A percentile compares a stretch with the other conserved stretches of the same genome.
phyloP scores from a whole-genome alignment of 2,113 vertebrate species.

The Dendropsophus ebraccatus region DNA sequence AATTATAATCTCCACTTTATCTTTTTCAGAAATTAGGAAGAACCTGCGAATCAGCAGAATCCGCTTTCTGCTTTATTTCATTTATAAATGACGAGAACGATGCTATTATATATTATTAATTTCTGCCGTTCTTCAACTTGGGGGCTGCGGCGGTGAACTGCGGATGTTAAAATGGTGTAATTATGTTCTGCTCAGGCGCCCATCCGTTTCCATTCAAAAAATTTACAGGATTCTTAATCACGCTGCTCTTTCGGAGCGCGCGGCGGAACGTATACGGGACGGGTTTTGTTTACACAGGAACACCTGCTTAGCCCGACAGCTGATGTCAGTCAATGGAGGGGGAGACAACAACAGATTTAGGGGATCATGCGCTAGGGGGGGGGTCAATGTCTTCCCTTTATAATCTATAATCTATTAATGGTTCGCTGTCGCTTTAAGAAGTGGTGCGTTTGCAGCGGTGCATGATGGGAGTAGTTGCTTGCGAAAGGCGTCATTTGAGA shows the following conservation, averaged over 20 bases:
- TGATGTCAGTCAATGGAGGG: constrained; percentile 97
- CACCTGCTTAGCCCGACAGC: constrained; percentile 99
- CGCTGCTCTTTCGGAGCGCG: constrained; percentile 96
- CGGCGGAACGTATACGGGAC: constrained; percentile 97
- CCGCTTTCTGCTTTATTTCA: constrained; percentile 95
- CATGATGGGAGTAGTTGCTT: too few relatives aligned
- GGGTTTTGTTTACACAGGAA: constrained; percentile 97
- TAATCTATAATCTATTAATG: background rate
- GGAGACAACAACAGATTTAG: constrained; percentile 69
- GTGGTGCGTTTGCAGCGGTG: background rate
- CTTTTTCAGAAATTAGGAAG: constrained; percentile 79
- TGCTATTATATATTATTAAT: constrained; percentile 99
- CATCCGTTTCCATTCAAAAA: constrained; percentile 99
- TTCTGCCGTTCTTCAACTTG: constrained; percentile 88
- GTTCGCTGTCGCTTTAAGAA: background rate
- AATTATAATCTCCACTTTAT: constrained; percentile 81
- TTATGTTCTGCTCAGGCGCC: constrained; percentile 99
- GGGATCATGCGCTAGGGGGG: background rate
- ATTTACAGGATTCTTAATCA: constrained; percentile 99
- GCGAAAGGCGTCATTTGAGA: too few relatives aligned
- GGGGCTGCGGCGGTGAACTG: constrained; percentile 83
- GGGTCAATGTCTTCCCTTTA: background rate
- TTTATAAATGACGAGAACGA: constrained; percentile 98
- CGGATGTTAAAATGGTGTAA: constrained; percentile 97
- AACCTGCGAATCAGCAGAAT: constrained; percentile 87